Evolutionary conservation across 2,888 invertebrate species (phyloP), one percentile per base, ranked within the genome.

Genomic region (Himalopsyche kuldschensis): DNA sequence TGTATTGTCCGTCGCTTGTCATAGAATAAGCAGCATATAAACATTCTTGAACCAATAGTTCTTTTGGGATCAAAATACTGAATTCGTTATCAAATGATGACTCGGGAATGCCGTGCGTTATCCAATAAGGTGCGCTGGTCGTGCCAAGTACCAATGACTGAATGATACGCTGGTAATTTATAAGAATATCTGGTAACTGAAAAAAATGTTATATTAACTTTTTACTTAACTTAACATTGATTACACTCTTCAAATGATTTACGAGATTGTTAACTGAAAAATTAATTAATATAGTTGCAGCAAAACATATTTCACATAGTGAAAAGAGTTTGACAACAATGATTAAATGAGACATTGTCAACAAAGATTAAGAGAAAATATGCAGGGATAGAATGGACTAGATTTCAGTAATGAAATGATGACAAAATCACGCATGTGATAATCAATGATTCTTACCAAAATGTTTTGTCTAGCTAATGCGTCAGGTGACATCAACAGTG

Each of bases 1-100:
- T 92, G 90, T 94, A 98, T 86, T 95, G 95, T 11, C 99, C 99
- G 90, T 99, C 98, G 87, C 97, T 96, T 8, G 97, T 96, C 88
- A 98, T 92, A 4, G 96, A 94, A 80, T 84, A 81, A 32, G 82
- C 20, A 27, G 69, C 8, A 30, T 69, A 69, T 27, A 78, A 17
- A 24, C 31, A 47, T 0, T 90, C 87, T 3, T 90, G 90, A 0
- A 88, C 84, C 1, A 90, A 89, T 75, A 91, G 86, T 82, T 88
- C 88, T 2, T 89, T 32, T 0, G 90, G 90, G 3, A 90, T 87
- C 82, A 91, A 91, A 83, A 94, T 92, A n/a, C 90, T 91, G 88
- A 94, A 95, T 87, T 94, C 93, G 88, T 94, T 94, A 80, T 95
- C 94, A 87, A 95, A 91, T 8, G 96, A 94, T 88, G 94, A 95